phyloP scores from a whole-genome alignment of 2,113 vertebrate genomes.

The Lepus americanus region DNA sequence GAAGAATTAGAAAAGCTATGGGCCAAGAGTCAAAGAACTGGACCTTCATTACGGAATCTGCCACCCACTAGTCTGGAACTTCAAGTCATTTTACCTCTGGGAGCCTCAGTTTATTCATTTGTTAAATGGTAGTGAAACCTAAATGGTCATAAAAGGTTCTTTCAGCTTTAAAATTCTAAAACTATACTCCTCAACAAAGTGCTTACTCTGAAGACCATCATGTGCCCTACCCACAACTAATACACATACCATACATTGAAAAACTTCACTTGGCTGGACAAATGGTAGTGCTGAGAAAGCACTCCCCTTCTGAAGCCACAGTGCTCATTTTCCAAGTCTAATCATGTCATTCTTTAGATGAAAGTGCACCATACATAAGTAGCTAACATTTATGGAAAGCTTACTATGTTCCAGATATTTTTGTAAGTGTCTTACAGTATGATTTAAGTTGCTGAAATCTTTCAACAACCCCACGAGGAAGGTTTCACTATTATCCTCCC shows the following conservation, averaged over 20 bases:
- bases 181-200: not conserved
- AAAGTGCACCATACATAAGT: not conserved
- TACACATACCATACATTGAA: not conserved
- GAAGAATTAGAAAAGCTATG: not conserved
- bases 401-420: not conserved
- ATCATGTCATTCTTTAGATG: not conserved
- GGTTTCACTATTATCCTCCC: not conserved
- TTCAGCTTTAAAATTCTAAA: not conserved
- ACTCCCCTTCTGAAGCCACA: not conserved
- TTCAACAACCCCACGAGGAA: not conserved
- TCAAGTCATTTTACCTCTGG: not conserved
- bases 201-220: not conserved
- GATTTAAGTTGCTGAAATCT: not conserved
- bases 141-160: not conserved
- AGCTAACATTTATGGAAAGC: not conserved
- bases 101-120: not conserved
- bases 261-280: not conserved
- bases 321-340: not conserved
- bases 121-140: not conserved
- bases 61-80: not conserved
- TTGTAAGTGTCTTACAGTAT: not conserved
- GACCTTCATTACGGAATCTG: not conserved
- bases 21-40: not conserved
- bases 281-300: not conserved
- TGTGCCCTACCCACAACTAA: not conserved